Evolutionary conservation across 2,113 vertebrate species (phyloP), one percentile per base, ranked within the genome.

Genomic region (Arizona elegans): DNA sequence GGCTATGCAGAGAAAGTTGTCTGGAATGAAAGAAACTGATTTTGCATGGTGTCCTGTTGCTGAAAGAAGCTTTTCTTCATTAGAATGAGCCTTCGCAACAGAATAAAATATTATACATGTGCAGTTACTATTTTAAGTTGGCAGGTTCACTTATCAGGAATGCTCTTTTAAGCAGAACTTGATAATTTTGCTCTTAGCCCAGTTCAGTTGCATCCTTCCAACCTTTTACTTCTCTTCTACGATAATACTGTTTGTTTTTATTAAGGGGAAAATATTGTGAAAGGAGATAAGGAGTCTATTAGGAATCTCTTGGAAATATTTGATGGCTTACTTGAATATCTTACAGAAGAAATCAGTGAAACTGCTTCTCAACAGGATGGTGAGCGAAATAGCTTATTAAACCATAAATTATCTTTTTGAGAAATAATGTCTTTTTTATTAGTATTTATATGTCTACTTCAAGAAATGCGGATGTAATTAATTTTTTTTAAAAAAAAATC

Each of bases 251-350:
- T 38, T 23, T 12, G 9, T 90, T 91, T 97, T 23, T 96, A 53
- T 96, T 88, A 94, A 99, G 99, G 99, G 94, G 99, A 99, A 97
- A 99, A 99, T 96, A 97, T 99, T 91, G 98, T 99, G 94, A 98
- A 97, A 96, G 98, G 99, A 89, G 98, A 99, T 94, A 97, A 93
- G 91, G 98, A 99, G 91, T 98, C 99, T 12, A 98, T 99, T 95
- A 98, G 96, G 96, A 99, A 99, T 96, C 98, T 99, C 53, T 95
- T 99, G 0, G 99, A 99, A 98, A 99, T 99, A 96, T 99, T 99
- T 94, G 99, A 99, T 96, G 99, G 99, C 2, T 97, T 99, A 94
- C 94, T 99, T 94, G 99, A 99, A 87, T 99, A 99, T 94, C 98
- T 99, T 59, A 99, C 98, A 9, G 99, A 99, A 96, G 98, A 98